These are phyloP conservation scores for Salminus brasiliensis DNA, from an alignment of 2,113 vertebrate species.

Conservation along the genomic window DNA sequence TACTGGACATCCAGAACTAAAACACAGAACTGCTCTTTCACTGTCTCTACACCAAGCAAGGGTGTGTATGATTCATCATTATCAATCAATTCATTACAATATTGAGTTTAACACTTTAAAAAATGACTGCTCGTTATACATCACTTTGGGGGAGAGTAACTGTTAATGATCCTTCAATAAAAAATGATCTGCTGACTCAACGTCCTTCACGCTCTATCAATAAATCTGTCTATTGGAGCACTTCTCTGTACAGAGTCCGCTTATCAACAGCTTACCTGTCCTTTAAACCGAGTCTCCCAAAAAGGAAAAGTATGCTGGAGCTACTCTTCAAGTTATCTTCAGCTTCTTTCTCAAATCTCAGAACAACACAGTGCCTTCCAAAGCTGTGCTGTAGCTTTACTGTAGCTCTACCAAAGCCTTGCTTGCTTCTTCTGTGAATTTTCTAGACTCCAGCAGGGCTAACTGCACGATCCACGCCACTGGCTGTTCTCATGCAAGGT, in stretches of 20 bases:
- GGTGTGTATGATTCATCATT: background rate
- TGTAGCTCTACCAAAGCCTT: background rate
- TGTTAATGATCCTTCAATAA: constrained; percentile 32
- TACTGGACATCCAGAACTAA: background rate
- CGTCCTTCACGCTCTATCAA: constrained; percentile 8
- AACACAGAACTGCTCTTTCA: constrained; percentile 1
- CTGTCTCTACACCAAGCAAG: background rate
- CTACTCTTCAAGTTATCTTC: background rate
- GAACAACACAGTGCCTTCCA: constrained; percentile 1
- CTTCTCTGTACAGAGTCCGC: background rate
- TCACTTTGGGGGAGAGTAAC: constrained; percentile 23
- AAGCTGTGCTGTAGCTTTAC: background rate
- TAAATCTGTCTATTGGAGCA: background rate
- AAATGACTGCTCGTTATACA: constrained; percentile 27
- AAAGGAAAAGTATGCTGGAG: background rate
- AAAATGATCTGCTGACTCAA: constrained; percentile 37
- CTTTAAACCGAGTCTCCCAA: constrained; percentile 3
- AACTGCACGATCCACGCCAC: background rate
- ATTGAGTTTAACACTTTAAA: constrained; percentile 33
- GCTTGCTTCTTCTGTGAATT: background rate
- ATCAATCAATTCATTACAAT: constrained; percentile 20
- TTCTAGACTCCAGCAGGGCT: constrained; percentile 3
- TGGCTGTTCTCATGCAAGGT: background rate
- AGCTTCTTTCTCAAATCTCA: background rate
- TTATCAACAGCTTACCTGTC: constrained; percentile 32